Evolutionary conservation across 64 coral and sea anemone genomes (phyloP).

Genomic region (Pocillopora damicornis): DNA sequence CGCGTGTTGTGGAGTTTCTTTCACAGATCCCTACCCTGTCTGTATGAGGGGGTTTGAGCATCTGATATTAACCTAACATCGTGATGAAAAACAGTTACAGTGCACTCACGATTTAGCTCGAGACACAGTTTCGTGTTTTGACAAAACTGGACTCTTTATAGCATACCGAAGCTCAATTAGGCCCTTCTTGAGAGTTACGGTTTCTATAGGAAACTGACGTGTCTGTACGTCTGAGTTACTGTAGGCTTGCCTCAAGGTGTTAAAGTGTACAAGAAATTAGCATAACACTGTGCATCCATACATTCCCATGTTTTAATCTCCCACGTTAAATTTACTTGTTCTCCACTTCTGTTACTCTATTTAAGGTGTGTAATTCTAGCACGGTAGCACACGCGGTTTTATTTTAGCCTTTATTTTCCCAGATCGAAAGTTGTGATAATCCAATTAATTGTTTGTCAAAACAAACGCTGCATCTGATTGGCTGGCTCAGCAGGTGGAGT

Average conservation of each 20-base stretch:
- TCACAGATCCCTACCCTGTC: conserved; percentile 24
- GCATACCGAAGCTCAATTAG: not conserved
- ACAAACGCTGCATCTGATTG: conserved; percentile 83
- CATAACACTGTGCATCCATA: conserved; percentile 2
- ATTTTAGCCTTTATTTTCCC: conserved; percentile 59
- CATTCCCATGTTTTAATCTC: conserved; percentile 28
- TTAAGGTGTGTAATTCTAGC: conserved; percentile 60
- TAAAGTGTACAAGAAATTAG: conserved; percentile 19
- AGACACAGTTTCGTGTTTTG: not conserved
- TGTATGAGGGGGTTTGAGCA: not conserved
- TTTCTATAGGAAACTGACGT: not conserved
- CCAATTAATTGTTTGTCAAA: conserved; percentile 99
- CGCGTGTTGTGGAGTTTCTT: conserved; percentile 24
- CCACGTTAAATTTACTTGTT: conserved; percentile 16
- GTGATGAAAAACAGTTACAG: not conserved
- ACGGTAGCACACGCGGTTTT: conserved; percentile 71
- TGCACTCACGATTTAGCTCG: not conserved
- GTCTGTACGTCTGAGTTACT: not conserved
- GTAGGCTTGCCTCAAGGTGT: conserved; percentile 7
- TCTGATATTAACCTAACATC: not conserved
- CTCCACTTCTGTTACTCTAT: conserved; percentile 37
- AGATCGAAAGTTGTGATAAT: conserved; percentile 98
- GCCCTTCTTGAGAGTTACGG: not conserved
- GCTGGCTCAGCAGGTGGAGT: conserved; percentile 82
- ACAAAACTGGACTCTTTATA: not conserved